phyloP scores from a whole-genome alignment of 2,797 vertebrate species.

The Calcarius lapponicus region DNA sequence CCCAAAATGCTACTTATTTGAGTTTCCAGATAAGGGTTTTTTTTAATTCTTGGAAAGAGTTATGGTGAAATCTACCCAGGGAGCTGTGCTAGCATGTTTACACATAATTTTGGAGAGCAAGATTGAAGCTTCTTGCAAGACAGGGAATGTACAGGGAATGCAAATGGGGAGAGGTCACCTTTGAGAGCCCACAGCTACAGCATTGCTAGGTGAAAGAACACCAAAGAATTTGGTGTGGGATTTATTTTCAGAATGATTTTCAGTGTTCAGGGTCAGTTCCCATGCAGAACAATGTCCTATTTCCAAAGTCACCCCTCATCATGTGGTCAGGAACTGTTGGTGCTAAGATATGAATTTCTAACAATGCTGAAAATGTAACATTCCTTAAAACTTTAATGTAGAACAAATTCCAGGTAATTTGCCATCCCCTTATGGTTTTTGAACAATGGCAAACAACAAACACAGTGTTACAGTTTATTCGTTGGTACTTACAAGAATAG shows the following conservation, averaged over 20 bases:
- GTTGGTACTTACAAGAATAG: constrained; percentile 89
- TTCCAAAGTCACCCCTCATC: background rate
- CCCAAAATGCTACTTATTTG: background rate
- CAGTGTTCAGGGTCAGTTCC: background rate
- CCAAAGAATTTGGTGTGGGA: background rate
- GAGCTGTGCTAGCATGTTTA: background rate
- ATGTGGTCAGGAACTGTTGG: background rate
- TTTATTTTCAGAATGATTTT: background rate
- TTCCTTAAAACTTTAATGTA: background rate
- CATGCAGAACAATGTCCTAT: background rate
- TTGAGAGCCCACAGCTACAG: background rate
- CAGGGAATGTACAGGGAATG: background rate
- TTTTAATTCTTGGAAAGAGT: background rate
- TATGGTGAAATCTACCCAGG: background rate
- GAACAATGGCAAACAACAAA: background rate
- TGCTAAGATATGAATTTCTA: background rate
- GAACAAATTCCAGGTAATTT: background rate
- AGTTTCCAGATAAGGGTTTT: background rate
- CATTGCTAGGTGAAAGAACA: background rate
- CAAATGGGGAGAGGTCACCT: background rate
- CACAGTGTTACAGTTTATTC: background rate
- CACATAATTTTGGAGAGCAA: background rate
- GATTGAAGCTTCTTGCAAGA: background rate
- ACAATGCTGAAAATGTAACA: background rate
- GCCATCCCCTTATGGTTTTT: background rate